Base-by-base conservation (phyloP, 2,797 vertebrate species). In the Ctenopoma multispine region DNA sequence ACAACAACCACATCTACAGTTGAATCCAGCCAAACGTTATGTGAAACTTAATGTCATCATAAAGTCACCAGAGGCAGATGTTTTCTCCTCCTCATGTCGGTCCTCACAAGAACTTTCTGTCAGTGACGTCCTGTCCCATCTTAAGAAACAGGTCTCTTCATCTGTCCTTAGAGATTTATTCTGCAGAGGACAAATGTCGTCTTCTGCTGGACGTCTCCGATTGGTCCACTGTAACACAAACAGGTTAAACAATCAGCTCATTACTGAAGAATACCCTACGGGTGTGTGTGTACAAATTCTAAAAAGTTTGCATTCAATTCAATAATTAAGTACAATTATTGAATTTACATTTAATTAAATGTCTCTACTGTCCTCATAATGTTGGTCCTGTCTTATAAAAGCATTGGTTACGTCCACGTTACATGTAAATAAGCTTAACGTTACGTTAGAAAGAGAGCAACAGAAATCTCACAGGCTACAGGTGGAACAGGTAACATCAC, bases 131-230 rank as follows among this genome's bases (percentile, higher is more conserved):
- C 29, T 53, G 46, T 67, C 21, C 14, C 7, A 11, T 24, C 20
- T 56, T n/a, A 7, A 12, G 40, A 44, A 0, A 7, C 12, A n/a
- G 0, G 3, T 12, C 5, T 58, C 38, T 55, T 27, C 18, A 0
- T 69, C 54, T 0, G 8, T 41, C 47, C 68, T 72, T 38, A 31
- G 3, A 36, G 3, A 66, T 27, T 80, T 87, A 1, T 36, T 24
- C 14, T n/a, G 40, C 69, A 77, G 18, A 40, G 64, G 74, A 82
- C 81, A 83, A 2, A 53, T 0, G 2, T 81, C 66, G 5, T 70
- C 59, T 21, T 17, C 50, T 15, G 72, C 54, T 1, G 63, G 23
- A 43, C 67, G 71, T 21, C 51, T 58, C 21, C 48, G 7, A 17
- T 41, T 47, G 1, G 3, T 49, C 48, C 3, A 17, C 71, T 75